phyloP scores from a whole-genome alignment of 2,888 invertebrate species.

The Augochlorella aurata region DNA sequence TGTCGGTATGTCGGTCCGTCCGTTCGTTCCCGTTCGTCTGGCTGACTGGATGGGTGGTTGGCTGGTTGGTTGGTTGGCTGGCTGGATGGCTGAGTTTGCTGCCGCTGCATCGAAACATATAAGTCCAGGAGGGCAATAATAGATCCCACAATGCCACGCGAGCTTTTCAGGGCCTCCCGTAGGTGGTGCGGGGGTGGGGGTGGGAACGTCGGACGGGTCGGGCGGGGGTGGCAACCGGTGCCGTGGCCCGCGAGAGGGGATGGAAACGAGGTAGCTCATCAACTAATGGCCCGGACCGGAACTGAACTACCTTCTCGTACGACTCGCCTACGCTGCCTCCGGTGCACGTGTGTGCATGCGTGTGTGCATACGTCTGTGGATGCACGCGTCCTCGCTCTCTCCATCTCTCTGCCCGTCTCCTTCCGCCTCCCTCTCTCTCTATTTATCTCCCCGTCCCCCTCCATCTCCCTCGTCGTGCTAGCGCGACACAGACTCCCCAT shows the following conservation, averaged over 20 bases:
- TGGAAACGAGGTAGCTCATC: conserved; percentile 79
- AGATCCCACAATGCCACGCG: conserved; percentile 79
- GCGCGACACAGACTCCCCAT: conserved; percentile 21
- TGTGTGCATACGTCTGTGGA: conserved; percentile 40
- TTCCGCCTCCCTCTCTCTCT: conserved; percentile 8
- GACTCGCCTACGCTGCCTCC: conserved; percentile 58
- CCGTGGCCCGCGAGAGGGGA: conserved; percentile 62
- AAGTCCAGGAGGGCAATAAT: conserved; percentile 80
- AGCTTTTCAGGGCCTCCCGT: conserved; percentile 73
- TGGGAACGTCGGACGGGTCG: conserved; percentile 46
- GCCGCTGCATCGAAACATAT: conserved; percentile 74
- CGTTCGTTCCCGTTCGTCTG: conserved; percentile 49
- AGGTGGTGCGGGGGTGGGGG: conserved; percentile 40
- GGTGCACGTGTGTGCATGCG: conserved; percentile 36
- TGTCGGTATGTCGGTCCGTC: conserved; percentile 54
- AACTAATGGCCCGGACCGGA: conserved; percentile 82
- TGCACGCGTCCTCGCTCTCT: conserved; percentile 28
- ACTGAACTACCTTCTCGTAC: conserved; percentile 75
- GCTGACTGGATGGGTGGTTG: conserved; percentile 58
- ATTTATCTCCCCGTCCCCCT: neutral
- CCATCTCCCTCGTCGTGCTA: neutral
- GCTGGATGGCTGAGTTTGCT: conserved; percentile 57
- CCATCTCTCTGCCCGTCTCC: neutral
- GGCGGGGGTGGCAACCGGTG: conserved; percentile 61
- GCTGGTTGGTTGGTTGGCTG: conserved; percentile 53